A percentile compares a stretch with the other conserved stretches of the same genome.
These are phyloP conservation scores for Baccha elongata DNA, from an alignment of 2,888 invertebrate genomes.

Conservation along the genomic window DNA sequence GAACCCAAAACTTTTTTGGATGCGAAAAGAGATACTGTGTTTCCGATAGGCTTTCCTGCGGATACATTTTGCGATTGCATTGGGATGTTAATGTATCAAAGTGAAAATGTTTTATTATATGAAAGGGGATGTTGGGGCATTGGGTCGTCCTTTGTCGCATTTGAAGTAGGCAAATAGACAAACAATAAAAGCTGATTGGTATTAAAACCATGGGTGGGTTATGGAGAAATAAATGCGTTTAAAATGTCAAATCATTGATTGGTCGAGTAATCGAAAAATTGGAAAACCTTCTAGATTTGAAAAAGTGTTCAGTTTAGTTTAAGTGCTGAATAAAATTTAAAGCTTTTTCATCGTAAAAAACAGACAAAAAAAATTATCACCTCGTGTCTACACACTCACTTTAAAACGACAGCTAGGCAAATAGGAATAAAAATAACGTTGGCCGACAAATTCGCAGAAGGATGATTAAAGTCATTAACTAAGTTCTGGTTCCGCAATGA, in stretches of 20 bases:
- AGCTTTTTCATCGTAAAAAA: too few relatives aligned
- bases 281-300: not conserved
- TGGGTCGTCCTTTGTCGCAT: conserved; percentile 38
- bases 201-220: conserved; percentile 51
- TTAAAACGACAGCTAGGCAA: too few relatives aligned
- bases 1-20: conserved; percentile 50
- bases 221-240: conserved; percentile 5
- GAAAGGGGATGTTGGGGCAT: not conserved
- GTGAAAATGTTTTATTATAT: conserved; percentile 54
- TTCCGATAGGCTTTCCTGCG: conserved; percentile 65
- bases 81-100: conserved; percentile 71
- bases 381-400: too few relatives aligned
- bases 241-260: conserved; percentile 5
- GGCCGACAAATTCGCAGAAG: too few relatives aligned
- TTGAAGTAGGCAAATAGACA: conserved; percentile 53
- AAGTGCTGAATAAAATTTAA: too few relatives aligned
- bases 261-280: not conserved
- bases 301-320: not conserved
- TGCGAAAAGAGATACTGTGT: conserved; percentile 43
- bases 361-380: too few relatives aligned
- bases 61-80: conserved; percentile 67
- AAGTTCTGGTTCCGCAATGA: too few relatives aligned
- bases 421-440: too few relatives aligned
- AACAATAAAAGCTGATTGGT: conserved; percentile 71
- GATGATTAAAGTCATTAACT: too few relatives aligned